phyloP scores from a whole-genome alignment of 2,888 invertebrate species.

The Noctua janthe region DNA sequence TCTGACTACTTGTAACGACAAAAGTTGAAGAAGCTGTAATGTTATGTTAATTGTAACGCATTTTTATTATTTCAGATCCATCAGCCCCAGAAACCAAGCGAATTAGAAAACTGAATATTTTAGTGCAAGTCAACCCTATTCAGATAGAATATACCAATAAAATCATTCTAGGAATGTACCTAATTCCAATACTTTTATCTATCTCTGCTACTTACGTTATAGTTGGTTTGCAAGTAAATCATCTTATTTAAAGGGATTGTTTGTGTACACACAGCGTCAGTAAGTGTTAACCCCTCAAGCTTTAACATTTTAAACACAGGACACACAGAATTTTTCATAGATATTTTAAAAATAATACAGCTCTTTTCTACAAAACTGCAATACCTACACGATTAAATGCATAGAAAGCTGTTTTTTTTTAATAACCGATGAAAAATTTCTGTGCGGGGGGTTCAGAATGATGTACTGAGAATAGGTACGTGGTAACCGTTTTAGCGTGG shows the following conservation, averaged over 20 bases:
- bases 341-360: too few species aligned
- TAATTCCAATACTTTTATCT: slow-evolving; percentile 19
- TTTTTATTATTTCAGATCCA: slow-evolving; percentile 27
- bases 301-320: too few species aligned
- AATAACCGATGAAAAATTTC: too few species aligned
- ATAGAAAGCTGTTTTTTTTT: too few species aligned
- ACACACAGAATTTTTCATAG: too few species aligned
- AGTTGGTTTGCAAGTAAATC: slow-evolving; percentile 13
- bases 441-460: too few species aligned
- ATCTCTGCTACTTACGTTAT: slow-evolving; percentile 16
- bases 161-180: slow-evolving; percentile 24
- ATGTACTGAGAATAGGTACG: too few species aligned
- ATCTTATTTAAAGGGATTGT: not conserved
- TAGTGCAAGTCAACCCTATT: slow-evolving; percentile 24
- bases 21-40: not conserved
- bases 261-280: not conserved
- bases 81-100: slow-evolving; percentile 24
- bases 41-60: not conserved
- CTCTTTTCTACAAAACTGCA: too few species aligned
- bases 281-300: too few species aligned
- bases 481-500: too few species aligned
- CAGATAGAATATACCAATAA: slow-evolving; percentile 29
- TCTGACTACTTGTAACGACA: too few species aligned
- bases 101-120: slow-evolving; percentile 20
- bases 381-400: too few species aligned